Percentiles rank a stretch among this genome's conserved stretches.
phyloP scores from a whole-genome alignment of 2,888 invertebrate species.

The Drosophila stalkeri region DNA sequence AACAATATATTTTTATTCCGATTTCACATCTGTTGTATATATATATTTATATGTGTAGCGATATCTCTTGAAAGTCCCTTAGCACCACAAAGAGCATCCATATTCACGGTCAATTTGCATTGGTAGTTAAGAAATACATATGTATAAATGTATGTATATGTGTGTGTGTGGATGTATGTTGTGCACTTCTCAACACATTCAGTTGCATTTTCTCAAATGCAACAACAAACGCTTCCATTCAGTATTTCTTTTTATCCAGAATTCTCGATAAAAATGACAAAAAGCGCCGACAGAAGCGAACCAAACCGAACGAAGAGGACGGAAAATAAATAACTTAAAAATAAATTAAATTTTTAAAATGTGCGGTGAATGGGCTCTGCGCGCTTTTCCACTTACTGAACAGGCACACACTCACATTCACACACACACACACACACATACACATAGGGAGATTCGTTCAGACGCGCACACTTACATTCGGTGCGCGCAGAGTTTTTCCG shows the following conservation, averaged over 20 bases:
- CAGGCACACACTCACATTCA: slow-evolving; percentile 16
- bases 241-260: slow-evolving; percentile 66
- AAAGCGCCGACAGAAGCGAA: slow-evolving; percentile 53
- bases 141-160: slow-evolving; percentile 7
- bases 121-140: slow-evolving; percentile 18
- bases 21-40: slow-evolving; percentile 37
- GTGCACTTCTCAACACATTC: slow-evolving; percentile 45
- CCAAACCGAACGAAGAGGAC: slow-evolving; percentile 29
- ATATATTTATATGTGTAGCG: slow-evolving; percentile 15
- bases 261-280: slow-evolving; percentile 57
- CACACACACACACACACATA: slow-evolving; percentile 13
- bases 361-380: slow-evolving; percentile 53
- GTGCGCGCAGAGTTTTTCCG: slow-evolving; percentile 73
- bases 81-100: slow-evolving; percentile 36
- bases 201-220: slow-evolving; percentile 24
- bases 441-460: neutral
- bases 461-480: slow-evolving; percentile 36
- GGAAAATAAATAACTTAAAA: slow-evolving; percentile 71
- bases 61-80: slow-evolving; percentile 26
- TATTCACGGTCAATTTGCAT: slow-evolving; percentile 74
- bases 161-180: slow-evolving; percentile 19
- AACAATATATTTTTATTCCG: slow-evolving; percentile 19
- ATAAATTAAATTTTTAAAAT: slow-evolving; percentile 70
- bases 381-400: slow-evolving; percentile 65
- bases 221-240: slow-evolving; percentile 69